These are phyloP conservation scores for Taxidea taxus DNA, from an alignment of 2,113 vertebrate species.

Conservation along the genomic window DNA sequence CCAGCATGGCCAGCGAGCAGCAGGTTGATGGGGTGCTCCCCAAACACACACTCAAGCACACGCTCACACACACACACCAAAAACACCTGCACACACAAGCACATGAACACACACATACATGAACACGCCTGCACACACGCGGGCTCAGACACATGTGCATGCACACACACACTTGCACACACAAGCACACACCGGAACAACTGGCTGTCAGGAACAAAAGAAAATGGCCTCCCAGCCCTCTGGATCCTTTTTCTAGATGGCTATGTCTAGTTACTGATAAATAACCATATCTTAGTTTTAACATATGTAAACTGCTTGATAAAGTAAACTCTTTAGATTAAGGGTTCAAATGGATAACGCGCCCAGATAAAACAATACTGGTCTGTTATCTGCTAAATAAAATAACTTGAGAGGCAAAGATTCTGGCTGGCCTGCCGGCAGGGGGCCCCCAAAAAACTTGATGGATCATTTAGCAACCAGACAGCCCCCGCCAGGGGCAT, in stretches of 20 bases:
- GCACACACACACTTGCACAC: not conserved
- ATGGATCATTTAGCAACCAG: rapidly evolving
- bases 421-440: not conserved
- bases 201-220: not conserved
- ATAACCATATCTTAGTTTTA: not conserved
- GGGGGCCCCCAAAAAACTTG: too few species aligned
- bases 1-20: rapidly evolving
- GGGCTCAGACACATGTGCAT: rapidly evolving
- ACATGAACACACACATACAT: not conserved
- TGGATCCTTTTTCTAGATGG: not conserved
- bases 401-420: not conserved
- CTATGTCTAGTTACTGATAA: not conserved
- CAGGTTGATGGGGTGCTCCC: not conserved
- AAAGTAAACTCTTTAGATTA: not conserved
- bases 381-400: not conserved
- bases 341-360: not conserved
- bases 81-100: rapidly evolving
- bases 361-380: not conserved
- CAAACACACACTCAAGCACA: not conserved
- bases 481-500: not conserved
- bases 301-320: not conserved
- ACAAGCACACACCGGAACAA: not conserved
- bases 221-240: rapidly evolving
- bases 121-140: rapidly evolving
- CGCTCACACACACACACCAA: not conserved